Conservation (phyloP, 1,140 invertebrate genomes). For the Leptopilina boulardi region DNA sequence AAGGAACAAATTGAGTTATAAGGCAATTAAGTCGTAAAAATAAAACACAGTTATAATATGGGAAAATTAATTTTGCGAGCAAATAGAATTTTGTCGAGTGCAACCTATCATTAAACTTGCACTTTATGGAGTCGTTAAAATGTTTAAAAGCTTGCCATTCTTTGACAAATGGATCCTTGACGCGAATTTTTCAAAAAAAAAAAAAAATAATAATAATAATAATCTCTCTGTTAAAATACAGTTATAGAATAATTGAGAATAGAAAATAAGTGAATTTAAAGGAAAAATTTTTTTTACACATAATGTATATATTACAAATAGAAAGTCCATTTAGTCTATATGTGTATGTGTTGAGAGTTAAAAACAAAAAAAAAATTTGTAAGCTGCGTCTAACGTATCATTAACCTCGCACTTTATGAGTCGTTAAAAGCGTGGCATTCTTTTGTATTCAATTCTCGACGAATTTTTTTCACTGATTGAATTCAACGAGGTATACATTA, state of each 20-base stretch:
- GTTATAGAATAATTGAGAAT: not conserved
- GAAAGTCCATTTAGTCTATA: conserved; percentile 6
- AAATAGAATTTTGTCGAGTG: not conserved
- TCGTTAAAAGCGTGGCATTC: conserved; percentile 26
- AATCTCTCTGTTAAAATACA: not conserved
- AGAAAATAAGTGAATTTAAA: not conserved
- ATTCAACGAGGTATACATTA: conserved; percentile 1
- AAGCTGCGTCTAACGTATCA: conserved; percentile 4
- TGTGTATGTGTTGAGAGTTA: not conserved
- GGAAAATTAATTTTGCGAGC: conserved; percentile 2
- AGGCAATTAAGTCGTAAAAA: not conserved
- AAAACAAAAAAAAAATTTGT: conserved; percentile 6
- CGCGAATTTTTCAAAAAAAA: conserved; percentile 20
- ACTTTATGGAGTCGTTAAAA: conserved; percentile 23
- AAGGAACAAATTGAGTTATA: not conserved
- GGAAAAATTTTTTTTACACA: not conserved
- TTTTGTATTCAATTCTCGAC: conserved; percentile 10
- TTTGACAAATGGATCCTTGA: not conserved
- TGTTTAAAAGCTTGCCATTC: not conserved
- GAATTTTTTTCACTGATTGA: not conserved
- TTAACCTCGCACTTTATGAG: conserved; percentile 18
- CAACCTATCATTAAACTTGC: conserved; percentile 1
- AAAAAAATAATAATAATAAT: no score
- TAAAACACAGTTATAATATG: not conserved
- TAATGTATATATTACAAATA: not conserved